Evolutionary conservation across 2,888 invertebrate genomes (phyloP).

Genomic region (Apocheima hispidaria): DNA sequence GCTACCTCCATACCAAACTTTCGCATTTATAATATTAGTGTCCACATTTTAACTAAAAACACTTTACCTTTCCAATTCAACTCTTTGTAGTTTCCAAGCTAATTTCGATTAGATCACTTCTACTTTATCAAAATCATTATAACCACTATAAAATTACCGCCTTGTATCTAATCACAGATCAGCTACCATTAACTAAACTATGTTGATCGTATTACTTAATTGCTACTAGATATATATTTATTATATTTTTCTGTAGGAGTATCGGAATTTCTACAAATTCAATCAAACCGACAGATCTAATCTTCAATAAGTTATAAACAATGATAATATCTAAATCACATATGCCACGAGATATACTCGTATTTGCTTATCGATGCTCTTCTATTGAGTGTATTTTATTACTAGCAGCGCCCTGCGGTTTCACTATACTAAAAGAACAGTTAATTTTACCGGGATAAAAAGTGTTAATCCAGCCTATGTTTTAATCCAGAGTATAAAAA

Average conservation of each 20-base stretch:
- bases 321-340: slow-evolving; percentile 13
- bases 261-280: slow-evolving; percentile 4
- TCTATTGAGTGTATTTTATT: no score
- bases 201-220: slow-evolving; percentile 7
- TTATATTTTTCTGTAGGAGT: neutral
- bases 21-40: no score
- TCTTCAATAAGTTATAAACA: slow-evolving; percentile 6
- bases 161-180: slow-evolving; percentile 3
- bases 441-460: no score
- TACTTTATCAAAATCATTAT: slow-evolving; percentile 3
- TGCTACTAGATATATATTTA: neutral
- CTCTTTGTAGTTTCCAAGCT: no score
- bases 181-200: slow-evolving; percentile 1
- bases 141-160: slow-evolving; percentile 1
- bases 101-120: neutral
- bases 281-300: slow-evolving; percentile 16
- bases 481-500: no score
- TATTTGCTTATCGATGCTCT: slow-evolving; percentile 10
- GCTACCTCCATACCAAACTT: no score
- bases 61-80: no score
- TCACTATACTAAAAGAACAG: no score
- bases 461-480: no score
- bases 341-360: neutral
- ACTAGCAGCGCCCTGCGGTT: no score
- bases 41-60: no score